Evolutionary conservation across 1,140 invertebrate species (phyloP).

Genomic region (Pseudachorutes palmiensis): DNA sequence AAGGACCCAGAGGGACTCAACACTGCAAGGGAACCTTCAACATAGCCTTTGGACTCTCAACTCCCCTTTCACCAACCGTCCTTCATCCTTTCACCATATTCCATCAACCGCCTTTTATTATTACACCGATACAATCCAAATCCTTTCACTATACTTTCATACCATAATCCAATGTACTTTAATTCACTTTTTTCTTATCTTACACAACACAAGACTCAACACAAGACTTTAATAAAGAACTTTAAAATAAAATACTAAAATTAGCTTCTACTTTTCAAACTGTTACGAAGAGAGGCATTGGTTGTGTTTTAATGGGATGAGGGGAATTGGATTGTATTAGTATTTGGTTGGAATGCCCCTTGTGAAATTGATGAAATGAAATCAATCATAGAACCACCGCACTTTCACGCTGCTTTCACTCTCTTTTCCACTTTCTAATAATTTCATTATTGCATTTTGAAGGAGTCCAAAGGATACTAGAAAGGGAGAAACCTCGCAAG

Average conservation of each 20-base stretch:
- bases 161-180: not conserved
- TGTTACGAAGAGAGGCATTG: too few species aligned
- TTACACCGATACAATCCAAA: not conserved
- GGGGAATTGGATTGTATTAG: not conserved
- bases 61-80: not conserved
- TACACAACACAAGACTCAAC: not conserved
- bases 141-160: not conserved
- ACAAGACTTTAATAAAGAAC: not conserved
- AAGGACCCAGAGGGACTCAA: not conserved
- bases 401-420: not conserved
- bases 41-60: not conserved
- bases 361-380: not conserved
- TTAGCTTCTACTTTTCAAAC: too few species aligned
- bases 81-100: too few species aligned
- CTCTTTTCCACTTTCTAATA: too few species aligned
- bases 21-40: not conserved
- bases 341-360: not conserved
- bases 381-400: not conserved
- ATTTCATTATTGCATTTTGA: not conserved
- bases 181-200: not conserved
- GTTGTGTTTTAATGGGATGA: too few species aligned
- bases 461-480: not conserved
- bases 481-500: not conserved
- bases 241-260: not conserved
- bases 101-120: too few species aligned